Evolutionary conservation across 2,888 invertebrate species (phyloP), one percentile per base, ranked within the genome.

Genomic region (Pandemis cinnamomeana): DNA sequence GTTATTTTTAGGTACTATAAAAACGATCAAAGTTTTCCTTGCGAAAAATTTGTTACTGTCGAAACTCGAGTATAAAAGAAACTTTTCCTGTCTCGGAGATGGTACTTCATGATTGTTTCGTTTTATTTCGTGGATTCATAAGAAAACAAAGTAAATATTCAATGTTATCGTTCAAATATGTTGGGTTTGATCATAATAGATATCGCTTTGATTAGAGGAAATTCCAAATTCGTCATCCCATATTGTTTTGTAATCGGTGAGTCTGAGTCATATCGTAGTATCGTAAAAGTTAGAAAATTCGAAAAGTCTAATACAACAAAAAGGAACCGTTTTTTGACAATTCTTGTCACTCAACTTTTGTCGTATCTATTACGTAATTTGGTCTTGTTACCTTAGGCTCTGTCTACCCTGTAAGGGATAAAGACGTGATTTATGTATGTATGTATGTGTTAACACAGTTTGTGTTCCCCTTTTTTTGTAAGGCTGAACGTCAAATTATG

Each of bases 21-120:
- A 67, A 78, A 76, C 77, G 73, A 78, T 77, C 75, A 75, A 80
- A 82, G 79, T 81, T 81, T 78, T 78, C 75, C 61, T 78, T 71
- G 77, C 77, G 72, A 77, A 61, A 70, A 78, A 77, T 76, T 78
- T 77, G 75, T 77, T 77, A 79, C 77, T 77, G 79, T 70, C 75
- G 63, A 75, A 81, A 78, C 78, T 80, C 76, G 72, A 77, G 74
- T 75, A 74, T 76, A 77, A 77, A 78, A 75, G 69, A 75, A 76
- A 76, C 78, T 78, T 78, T 77, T 78, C 75, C 73, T 74, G 71
- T 76, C 78, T 69, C 71, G 69, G 75, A 66, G 62, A 76, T 66
- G 36, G 67, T 71, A 67, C 55, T 10, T 51, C 41, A 41, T 60
- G 36, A 64, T 72, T 48, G 15, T 27, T 20, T 73, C 55, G 44